Evolutionary conservation across 2,888 invertebrate genomes (phyloP), one percentile per base, ranked within the genome.

Genomic region (Catocala nupta): DNA sequence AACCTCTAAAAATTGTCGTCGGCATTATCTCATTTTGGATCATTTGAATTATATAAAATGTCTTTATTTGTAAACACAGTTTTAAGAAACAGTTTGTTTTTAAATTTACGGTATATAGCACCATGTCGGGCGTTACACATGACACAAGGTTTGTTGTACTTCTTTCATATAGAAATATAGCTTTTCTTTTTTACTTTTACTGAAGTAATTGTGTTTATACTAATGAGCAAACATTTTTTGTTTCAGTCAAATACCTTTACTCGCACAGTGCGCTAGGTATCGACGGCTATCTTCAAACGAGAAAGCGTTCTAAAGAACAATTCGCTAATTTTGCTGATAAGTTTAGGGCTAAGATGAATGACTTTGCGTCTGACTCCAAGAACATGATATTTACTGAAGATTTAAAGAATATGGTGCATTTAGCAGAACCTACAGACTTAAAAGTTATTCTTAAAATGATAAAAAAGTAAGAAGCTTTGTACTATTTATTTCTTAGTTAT

Each of bases 351-450:
- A 97, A 97, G 90, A 97, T 98, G 97, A 86, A 79, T 10, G 95
- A 96, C 57, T 96, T 96, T 84, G 89, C 95, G 0, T 75, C 87
- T 4, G 91, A 95, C 12, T 87, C 95, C 0, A 95, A 95, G 67
- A 95, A 95, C 73, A 95, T 97, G 95, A 95, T 98, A 70, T 98
- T 97, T 81, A 97, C 97, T 6, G 98, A 98, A 90, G 98, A 98
- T 88, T 90, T 98, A 10, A 98, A 97, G 86, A 97, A 97, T 83
- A 96, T 97, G 95, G 84, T 97, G 5, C 96, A 97, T 81, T 85
- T 98, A 57, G 95, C 95, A 3, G 95, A 96, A 65, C 95, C 94
- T 36, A 85, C 92, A 9, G 97, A 98, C 83, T 71, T 97, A 11
- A 89, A 96, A 7, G 88, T 97, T 13, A 83, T 96, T 1, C 78